These are phyloP conservation scores for Zosterops pallidus DNA, from an alignment of 2,113 vertebrate species.

Conservation along the genomic window DNA sequence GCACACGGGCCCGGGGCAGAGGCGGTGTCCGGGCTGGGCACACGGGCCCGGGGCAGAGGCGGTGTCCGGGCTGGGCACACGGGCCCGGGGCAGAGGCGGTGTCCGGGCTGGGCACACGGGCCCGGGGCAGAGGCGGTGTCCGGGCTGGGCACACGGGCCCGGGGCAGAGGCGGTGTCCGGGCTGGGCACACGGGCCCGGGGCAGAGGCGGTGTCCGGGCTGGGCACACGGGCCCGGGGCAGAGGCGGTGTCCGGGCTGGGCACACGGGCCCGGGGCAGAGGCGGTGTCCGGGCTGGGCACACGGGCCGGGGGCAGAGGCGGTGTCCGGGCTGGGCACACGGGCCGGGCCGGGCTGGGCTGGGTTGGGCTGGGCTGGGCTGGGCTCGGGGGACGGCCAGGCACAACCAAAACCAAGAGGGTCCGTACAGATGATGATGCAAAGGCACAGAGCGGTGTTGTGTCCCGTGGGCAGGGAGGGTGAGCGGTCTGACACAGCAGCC, in stretches of 20 bases:
- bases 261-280: not conserved
- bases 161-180: not conserved
- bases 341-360: too few relatives aligned
- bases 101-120: too few relatives aligned
- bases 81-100: too few relatives aligned
- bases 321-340: too few relatives aligned
- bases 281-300: too few relatives aligned
- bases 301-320: not conserved
- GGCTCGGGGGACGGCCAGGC: not conserved
- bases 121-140: not conserved
- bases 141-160: not conserved
- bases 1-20: not conserved
- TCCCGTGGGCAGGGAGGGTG: fast-evolving
- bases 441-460: not conserved
- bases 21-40: too few relatives aligned
- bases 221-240: too few relatives aligned
- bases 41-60: not conserved
- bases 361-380: not conserved
- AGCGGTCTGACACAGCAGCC: not conserved
- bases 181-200: too few relatives aligned
- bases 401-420: not conserved
- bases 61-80: too few relatives aligned
- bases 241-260: too few relatives aligned
- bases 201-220: too few relatives aligned
- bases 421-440: not conserved